Evolutionary conservation across 2,797 vertebrate genomes (phyloP), one percentile per base, ranked within the genome.

Genomic region (Myotis vivesi): DNA sequence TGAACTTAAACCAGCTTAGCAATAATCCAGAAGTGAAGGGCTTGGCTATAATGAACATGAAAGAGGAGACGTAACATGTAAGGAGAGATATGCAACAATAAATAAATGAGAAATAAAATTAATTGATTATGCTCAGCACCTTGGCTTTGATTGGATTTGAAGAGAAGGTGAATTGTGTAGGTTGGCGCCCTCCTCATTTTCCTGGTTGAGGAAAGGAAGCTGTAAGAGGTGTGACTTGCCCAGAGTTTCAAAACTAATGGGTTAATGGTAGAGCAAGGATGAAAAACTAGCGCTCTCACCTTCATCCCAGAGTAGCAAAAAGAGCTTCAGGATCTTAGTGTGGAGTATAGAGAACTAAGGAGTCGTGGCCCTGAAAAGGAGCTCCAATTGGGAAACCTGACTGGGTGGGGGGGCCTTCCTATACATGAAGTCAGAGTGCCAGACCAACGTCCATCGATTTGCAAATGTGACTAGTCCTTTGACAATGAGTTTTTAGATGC

Each of bases 391-490:
- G 53, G 53, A 93, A 53, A 55, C 46, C 12, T 81, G 25, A 33
- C 9, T 59, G 12, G 30, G 12, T 64, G 46, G 23, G 11, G 57
- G 57, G 23, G 22, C 44, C 57, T 55, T 82, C n/a, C 20, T 87
- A 23, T 55, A 6, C 73, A 72, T 72, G 28, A 72, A 75, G 6
- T 73, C 49, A 46, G 28, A n/a, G 9, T 15, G 69, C 68, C 16
- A 33, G 15, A 62, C 36, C 87, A 66, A 83, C 44, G 36, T 84
- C n/a, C 62, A 6, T 75, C 57, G 11, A 80, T 81, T 87, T 80
- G 64, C 23, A 95, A 83, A 92, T 83, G 59, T 71, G 57, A 20
- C 69, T 92, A 66, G 20, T 71, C 38, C 41, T 85, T 89, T 80
- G 6, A 46, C 51, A 53, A 25, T 79, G 49, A 80, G 8, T 57